Percentiles rank a stretch among this genome's conserved stretches.
Conservation (phyloP, 2,113 vertebrate species). For the Chascanopsetta lugubris region DNA sequence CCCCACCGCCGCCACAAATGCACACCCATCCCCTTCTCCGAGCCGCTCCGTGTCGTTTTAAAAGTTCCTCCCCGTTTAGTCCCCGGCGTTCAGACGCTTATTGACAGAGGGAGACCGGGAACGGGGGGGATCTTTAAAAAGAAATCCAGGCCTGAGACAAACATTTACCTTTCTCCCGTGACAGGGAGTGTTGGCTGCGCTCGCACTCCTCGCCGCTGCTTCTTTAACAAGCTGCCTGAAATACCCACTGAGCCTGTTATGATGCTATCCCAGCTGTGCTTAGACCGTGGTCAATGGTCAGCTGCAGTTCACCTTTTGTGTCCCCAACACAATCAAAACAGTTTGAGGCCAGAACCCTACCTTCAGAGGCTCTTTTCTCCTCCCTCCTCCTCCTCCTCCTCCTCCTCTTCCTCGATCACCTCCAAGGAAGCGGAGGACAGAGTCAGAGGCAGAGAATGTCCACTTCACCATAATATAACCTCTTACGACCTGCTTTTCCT, state of each 20-base stretch:
- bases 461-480: neutral
- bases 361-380: conserved; percentile 51
- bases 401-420: conserved; percentile 10
- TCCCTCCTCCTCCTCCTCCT: conserved; percentile 19
- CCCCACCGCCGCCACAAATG: conserved; percentile 57
- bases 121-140: conserved; percentile 44
- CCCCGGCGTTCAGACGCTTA: conserved; percentile 56
- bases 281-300: conserved; percentile 61
- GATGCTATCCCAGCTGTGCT: conserved; percentile 65
- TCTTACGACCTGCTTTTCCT: too few species aligned
- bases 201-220: conserved; percentile 16
- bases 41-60: conserved; percentile 55
- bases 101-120: conserved; percentile 47
- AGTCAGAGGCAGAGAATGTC: neutral
- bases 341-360: conserved; percentile 79
- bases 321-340: conserved; percentile 57
- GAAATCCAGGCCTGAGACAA: conserved; percentile 51
- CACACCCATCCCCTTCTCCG: conserved; percentile 51
- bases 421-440: conserved; percentile 6
- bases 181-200: conserved; percentile 14
- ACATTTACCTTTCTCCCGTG: conserved; percentile 60
- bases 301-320: conserved; percentile 66
- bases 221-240: conserved; percentile 43
- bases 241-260: conserved; percentile 66
- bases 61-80: conserved; percentile 71